A percentile compares a stretch with the other conserved stretches of the same genome.
Conservation (phyloP, 2,888 invertebrate species). For the Endotricha flammealis region DNA sequence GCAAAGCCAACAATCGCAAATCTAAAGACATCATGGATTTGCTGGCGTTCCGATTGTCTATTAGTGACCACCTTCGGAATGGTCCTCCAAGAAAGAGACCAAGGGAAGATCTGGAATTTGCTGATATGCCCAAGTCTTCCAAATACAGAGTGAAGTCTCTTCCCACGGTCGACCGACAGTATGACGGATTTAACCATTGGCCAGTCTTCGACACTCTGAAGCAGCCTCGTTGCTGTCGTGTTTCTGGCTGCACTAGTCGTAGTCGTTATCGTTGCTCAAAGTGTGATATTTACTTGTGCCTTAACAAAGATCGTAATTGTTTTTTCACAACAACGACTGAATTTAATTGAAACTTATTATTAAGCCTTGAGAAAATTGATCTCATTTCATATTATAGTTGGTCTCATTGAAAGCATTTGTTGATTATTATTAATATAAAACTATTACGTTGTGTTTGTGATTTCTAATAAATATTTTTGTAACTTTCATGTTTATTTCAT, state of each 20-base stretch:
- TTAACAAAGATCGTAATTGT: constrained; percentile 14
- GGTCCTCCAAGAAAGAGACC: constrained; percentile 14
- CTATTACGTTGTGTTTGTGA: too few species aligned
- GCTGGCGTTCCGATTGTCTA: constrained; percentile 18
- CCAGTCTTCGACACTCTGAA: constrained; percentile 9
- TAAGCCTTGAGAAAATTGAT: neutral
- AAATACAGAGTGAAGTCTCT: constrained; percentile 16
- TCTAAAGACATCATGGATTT: constrained; percentile 19
- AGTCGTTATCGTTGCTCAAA: constrained; percentile 3
- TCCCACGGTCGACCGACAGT: constrained; percentile 16
- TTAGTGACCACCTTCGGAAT: constrained; percentile 18
- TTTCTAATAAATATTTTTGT: neutral
- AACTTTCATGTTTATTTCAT: neutral
- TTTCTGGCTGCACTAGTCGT: constrained; percentile 5
- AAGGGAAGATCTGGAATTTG: constrained; percentile 17
- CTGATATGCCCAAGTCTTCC: constrained; percentile 14
- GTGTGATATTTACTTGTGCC: constrained; percentile 12
- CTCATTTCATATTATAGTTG: too few species aligned
- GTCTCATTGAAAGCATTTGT: neutral
- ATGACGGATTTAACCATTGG: constrained; percentile 14
- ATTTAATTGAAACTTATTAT: neutral
- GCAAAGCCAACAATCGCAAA: neutral
- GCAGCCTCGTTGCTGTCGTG: constrained; percentile 7
- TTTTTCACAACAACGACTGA: constrained; percentile 8
- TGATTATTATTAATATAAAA: neutral